Percentiles rank a stretch among this genome's conserved stretches.
phyloP scores from a whole-genome alignment of 2,797 vertebrate genomes.

The Triplophysa yarkandensis region DNA sequence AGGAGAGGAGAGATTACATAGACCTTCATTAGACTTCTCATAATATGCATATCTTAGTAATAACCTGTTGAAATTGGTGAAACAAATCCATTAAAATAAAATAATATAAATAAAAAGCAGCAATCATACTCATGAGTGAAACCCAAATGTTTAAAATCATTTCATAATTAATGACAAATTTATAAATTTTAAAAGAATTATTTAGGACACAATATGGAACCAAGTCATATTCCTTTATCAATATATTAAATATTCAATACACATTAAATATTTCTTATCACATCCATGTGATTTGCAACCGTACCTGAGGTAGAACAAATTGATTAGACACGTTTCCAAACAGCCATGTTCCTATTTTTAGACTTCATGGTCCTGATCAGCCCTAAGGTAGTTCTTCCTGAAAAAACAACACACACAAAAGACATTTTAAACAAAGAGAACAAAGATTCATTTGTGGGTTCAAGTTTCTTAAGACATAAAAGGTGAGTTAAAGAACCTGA shows the following conservation, averaged over 20 bases:
- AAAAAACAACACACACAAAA: conserved; percentile 12
- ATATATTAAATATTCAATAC: too few relatives aligned
- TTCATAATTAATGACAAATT: too few relatives aligned
- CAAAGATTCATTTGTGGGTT: background rate
- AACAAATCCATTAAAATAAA: conserved; percentile 4
- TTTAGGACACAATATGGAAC: background rate
- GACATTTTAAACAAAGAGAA: conserved; percentile 32
- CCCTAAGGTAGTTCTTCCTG: conserved; percentile 16
- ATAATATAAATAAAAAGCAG: background rate
- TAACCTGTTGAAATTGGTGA: conserved; percentile 13
- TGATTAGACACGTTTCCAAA: conserved; percentile 56
- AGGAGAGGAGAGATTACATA: conserved; percentile 4
- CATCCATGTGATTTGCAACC: background rate
- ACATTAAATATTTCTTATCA: background rate
- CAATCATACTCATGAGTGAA: background rate
- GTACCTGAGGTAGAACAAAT: conserved; percentile 50
- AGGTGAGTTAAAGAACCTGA: conserved; percentile 13
- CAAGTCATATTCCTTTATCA: background rate
- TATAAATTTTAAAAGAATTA: too few relatives aligned
- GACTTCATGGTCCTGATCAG: conserved; percentile 37
- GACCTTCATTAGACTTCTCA: conserved; percentile 18
- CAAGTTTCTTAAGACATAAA: background rate
- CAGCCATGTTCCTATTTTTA: conserved; percentile 37
- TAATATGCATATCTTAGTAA: background rate
- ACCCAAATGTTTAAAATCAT: background rate